Percentiles rank a stretch among this genome's conserved stretches.
phyloP scores from a whole-genome alignment of 1,140 invertebrate genomes.

The Drosophila bipectinata region DNA sequence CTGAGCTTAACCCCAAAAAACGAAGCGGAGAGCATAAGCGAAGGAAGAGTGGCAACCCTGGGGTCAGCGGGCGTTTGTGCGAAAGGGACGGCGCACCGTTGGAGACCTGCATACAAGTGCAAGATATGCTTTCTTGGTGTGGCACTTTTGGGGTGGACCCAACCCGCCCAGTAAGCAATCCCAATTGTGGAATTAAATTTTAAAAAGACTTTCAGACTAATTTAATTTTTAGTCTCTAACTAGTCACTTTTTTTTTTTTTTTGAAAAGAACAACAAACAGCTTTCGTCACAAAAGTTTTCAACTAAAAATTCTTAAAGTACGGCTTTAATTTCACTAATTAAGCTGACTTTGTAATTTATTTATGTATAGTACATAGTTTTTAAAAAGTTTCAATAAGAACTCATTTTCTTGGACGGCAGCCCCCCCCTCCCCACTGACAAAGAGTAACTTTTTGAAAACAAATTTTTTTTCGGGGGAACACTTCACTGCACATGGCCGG shows the following conservation, averaged over 20 bases:
- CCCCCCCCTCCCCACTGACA: constrained; percentile 1
- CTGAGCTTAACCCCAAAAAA: constrained; percentile 63
- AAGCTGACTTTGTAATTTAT: constrained; percentile 33
- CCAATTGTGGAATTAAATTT: constrained; percentile 8
- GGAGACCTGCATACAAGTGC: constrained; percentile 16
- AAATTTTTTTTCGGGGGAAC: constrained; percentile 24
- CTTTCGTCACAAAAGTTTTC: too few relatives aligned
- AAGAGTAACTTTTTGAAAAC: constrained; percentile 38
- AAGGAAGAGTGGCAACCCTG: constrained; percentile 57
- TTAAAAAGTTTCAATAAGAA: constrained; percentile 25
- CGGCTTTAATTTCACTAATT: constrained; percentile 17
- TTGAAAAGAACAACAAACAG: not conserved
- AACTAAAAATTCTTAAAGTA: not conserved
- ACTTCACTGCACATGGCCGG: constrained; percentile 27
- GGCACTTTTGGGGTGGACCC: constrained; percentile 32
- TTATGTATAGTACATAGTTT: constrained; percentile 10
- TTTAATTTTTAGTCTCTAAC: too few relatives aligned
- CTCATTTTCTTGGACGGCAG: constrained; percentile 23
- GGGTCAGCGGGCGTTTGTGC: constrained; percentile 26
- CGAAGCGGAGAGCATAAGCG: constrained; percentile 17
- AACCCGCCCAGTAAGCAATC: not conserved
- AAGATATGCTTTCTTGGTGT: constrained; percentile 32
- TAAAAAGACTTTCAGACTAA: too few relatives aligned
- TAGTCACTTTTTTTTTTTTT: too few relatives aligned
- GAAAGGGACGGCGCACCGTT: constrained; percentile 19